phyloP scores from a whole-genome alignment of 2,888 invertebrate genomes.

The Apoderus coryli region DNA sequence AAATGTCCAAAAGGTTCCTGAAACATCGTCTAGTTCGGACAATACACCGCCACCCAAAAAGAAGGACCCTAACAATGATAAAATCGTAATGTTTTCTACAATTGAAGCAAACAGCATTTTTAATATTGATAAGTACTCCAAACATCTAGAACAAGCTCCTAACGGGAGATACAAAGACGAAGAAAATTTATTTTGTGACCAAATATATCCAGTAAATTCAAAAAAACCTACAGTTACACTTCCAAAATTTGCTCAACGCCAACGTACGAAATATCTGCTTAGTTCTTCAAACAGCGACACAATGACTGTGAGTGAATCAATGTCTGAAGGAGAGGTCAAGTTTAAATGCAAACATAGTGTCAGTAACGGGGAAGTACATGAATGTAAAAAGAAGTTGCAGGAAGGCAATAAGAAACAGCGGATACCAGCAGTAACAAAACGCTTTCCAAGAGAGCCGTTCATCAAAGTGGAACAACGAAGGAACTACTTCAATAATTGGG shows the following conservation, averaged over 20 bases:
- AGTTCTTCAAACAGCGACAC: slow-evolving; percentile 14
- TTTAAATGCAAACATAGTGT: slow-evolving; percentile 18
- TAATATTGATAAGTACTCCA: no score
- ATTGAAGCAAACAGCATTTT: no score
- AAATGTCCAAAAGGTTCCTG: no score
- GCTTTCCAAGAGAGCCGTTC: slow-evolving; percentile 13
- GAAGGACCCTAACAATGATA: no score
- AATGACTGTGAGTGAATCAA: slow-evolving; percentile 12
- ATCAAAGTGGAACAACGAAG: slow-evolving; percentile 18
- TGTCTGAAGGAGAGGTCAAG: slow-evolving; percentile 23
- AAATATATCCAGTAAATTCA: neutral
- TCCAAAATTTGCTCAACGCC: neutral
- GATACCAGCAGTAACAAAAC: slow-evolving; percentile 6
- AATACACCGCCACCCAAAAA: no score
- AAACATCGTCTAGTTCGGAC: no score
- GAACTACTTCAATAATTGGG: slow-evolving; percentile 25
- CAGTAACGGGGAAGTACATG: slow-evolving; percentile 26
- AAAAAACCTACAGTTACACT: neutral
- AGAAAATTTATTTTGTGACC: slow-evolving; percentile 15
- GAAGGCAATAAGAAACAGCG: slow-evolving; percentile 1
- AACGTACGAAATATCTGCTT: neutral
- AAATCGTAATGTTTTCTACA: no score
- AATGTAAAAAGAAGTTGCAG: slow-evolving; percentile 13
- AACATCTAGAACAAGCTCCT: slow-evolving; percentile 9
- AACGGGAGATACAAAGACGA: slow-evolving; percentile 18